Evolutionary conservation across 2,888 invertebrate species (phyloP), one percentile per base, ranked within the genome.

Genomic region (Empis stercorea): DNA sequence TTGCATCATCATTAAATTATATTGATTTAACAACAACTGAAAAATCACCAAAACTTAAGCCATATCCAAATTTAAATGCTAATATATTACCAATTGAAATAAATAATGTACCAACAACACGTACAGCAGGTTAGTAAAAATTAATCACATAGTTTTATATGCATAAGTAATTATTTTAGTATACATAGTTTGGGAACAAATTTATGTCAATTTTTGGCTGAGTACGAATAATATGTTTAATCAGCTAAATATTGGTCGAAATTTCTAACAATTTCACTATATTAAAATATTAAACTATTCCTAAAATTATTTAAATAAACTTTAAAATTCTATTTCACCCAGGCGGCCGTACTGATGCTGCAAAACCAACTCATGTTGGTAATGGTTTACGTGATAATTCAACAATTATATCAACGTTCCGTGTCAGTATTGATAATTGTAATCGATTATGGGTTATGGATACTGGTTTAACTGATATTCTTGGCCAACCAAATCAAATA

Each of bases 371-470:
- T 30, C 74, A 72, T 49, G 59, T 64, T 9, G 70, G 68, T 2
- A 70, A 68, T 5, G 64, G 64, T 30, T 56, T 77, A 4, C 71
- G 72, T 36, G 71, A 76, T 44, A 78, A 81, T 51, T 74, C 74
- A 47, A 76, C 78, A 1, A 76, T 85, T 39, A 71, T 84, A 44
- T 87, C 82, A 3, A 81, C 82, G 5, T 86, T 86, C 65, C 76
- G 88, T 50, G 71, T 84, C 17, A 75, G 73, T 53, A 79, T 82
- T 1, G 88, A 88, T 61, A 73, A 73, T 6, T 88, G 88, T 57
- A 85, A 86, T 62, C 75, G 88, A 40, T 73, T 88, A 10, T 88
- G 88, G 87, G 81, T 85, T 6, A 75, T 88, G 67, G 87, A 88
- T 61, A 80, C 84, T 1, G 88, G 87, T 46, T 66, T 85, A 34